Percentiles rank a stretch among this genome's conserved stretches.
phyloP scores from a whole-genome alignment of 1,140 invertebrate species.

The Brachionus manjavacas region DNA sequence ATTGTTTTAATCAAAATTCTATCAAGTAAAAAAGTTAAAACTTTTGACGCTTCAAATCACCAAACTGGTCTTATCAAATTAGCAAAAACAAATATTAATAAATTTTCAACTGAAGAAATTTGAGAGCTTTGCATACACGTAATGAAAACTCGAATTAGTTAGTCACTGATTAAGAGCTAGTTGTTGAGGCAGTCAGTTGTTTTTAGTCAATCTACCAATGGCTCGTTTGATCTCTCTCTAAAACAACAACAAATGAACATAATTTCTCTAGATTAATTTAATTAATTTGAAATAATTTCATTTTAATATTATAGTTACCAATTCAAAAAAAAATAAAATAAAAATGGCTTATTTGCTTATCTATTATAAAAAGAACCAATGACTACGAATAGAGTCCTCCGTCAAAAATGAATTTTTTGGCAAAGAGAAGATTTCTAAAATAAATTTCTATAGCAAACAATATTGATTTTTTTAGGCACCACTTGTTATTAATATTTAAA shows the following conservation, averaged over 20 bases:
- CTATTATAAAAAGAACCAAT: not conserved
- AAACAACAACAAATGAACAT: constrained; percentile 18
- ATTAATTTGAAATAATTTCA: constrained; percentile 27
- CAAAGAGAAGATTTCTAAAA: not conserved
- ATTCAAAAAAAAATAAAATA: constrained; percentile 17
- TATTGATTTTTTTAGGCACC: not conserved
- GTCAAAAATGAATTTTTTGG: not conserved
- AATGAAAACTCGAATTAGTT: not conserved
- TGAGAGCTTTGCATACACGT: not conserved
- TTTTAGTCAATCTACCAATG: not conserved
- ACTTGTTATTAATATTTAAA: not conserved
- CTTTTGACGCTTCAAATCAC: not conserved
- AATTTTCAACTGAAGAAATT: not conserved
- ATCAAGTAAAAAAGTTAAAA: not conserved
- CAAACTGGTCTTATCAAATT: not conserved
- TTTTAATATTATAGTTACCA: constrained; percentile 23
- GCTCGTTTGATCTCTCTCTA: not conserved
- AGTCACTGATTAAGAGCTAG: not conserved
- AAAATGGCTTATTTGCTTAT: not conserved
- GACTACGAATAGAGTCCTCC: not conserved
- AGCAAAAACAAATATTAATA: not conserved
- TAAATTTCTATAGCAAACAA: not conserved
- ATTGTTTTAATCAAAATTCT: not conserved
- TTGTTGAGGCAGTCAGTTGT: not conserved
- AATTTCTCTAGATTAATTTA: constrained; percentile 30